A percentile compares a stretch with the other conserved stretches of the same genome.
Evolutionary conservation across 2,888 invertebrate species (phyloP).

Genomic region (Caenorhabditis sp.): DNA sequence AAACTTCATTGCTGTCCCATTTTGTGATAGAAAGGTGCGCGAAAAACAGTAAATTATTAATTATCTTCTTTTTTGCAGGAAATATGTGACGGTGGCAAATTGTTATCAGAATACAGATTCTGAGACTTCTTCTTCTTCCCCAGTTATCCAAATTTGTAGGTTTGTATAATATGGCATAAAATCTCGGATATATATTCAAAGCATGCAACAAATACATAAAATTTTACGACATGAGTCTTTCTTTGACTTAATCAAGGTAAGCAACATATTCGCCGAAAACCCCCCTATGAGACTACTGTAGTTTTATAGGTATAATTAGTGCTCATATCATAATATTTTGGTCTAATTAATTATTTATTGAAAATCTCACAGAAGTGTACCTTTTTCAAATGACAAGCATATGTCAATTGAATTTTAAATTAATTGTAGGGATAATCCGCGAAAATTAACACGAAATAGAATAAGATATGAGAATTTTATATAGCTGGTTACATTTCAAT

Average conservation of each 20-base stretch:
- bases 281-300: constrained; percentile 10
- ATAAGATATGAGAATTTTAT: neutral
- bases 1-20: constrained; percentile 47
- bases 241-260: constrained; percentile 33
- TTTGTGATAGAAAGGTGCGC: constrained; percentile 43
- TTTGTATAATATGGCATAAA: neutral
- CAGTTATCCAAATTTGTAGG: neutral
- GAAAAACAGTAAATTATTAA: neutral
- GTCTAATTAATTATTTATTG: neutral
- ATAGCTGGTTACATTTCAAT: neutral
- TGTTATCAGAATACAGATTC: neutral
- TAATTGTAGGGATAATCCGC: neutral
- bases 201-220: constrained; percentile 23
- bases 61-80: neutral
- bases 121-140: neutral
- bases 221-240: constrained; percentile 26
- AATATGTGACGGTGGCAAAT: neutral
- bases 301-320: constrained; percentile 11
- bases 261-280: constrained; percentile 10
- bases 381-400: neutral
- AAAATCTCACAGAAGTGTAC: neutral
- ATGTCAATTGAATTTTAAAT: neutral
- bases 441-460: neutral
- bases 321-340: neutral
- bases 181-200: neutral